phyloP scores from a whole-genome alignment of 2,888 invertebrate species.

The Zeuzera pyrina region DNA sequence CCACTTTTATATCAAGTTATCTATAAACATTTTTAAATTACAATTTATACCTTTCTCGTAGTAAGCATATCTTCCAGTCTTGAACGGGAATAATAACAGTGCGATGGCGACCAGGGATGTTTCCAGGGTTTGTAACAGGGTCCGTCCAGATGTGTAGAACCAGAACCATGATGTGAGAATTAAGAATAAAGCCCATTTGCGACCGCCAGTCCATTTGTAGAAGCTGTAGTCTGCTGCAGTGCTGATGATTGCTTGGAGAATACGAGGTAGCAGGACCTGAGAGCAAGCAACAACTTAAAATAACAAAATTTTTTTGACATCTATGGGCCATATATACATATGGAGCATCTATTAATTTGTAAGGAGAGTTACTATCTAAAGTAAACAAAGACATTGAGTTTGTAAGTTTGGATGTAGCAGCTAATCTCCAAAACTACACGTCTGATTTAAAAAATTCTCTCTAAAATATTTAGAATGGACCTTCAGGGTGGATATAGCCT shows the following conservation, averaged over 20 bases:
- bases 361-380: no score
- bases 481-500: no score
- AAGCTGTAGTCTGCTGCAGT: constrained; percentile 82
- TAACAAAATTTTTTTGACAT: no score
- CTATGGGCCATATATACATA: no score
- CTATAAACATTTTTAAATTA: no score
- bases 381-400: no score
- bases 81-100: constrained; percentile 82
- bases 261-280: constrained; percentile 81
- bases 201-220: constrained; percentile 80
- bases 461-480: no score
- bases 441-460: no score
- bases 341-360: no score
- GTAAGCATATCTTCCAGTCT: constrained; percentile 56
- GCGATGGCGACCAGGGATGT: constrained; percentile 86
- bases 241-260: constrained; percentile 86
- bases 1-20: no score
- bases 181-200: constrained; percentile 83
- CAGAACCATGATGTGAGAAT: constrained; percentile 91
- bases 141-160: constrained; percentile 91
- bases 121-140: constrained; percentile 91
- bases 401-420: no score
- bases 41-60: constrained; percentile 43
- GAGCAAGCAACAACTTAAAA: constrained; percentile 20
- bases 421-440: no score